Conservation (phyloP, 2,888 invertebrate genomes). For the Trichopoda pennipes region DNA sequence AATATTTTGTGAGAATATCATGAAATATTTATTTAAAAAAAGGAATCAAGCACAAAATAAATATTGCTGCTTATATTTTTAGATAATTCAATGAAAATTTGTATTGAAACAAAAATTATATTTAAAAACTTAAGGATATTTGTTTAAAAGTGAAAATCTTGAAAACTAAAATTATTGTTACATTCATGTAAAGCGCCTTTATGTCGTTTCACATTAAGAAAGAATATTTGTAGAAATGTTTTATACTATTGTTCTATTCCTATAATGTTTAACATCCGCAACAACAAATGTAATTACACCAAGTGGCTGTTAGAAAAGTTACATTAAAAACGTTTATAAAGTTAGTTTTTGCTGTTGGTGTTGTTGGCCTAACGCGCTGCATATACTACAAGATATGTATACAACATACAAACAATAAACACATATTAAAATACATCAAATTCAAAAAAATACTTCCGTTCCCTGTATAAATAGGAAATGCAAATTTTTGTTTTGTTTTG, state of each 20-base stretch:
- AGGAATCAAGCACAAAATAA: too few species aligned
- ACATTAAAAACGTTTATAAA: constrained; percentile 67
- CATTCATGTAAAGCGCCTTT: background rate
- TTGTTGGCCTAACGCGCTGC: constrained; percentile 32
- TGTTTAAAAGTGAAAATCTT: too few species aligned
- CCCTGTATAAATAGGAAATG: constrained; percentile 67
- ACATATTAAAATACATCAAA: constrained; percentile 5
- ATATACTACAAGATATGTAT: background rate
- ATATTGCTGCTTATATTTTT: too few species aligned
- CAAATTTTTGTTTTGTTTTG: constrained; percentile 66
- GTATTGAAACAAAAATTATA: too few species aligned
- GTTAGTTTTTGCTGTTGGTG: constrained; percentile 43
- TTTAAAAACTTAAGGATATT: too few species aligned
- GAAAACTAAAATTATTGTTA: too few species aligned
- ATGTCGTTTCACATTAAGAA: constrained; percentile 15
- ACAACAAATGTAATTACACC: constrained; percentile 68
- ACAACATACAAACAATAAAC: constrained; percentile 5
- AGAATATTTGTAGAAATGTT: constrained; percentile 1
- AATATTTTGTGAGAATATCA: too few species aligned
- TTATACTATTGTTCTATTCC: constrained; percentile 31
- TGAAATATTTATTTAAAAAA: too few species aligned
- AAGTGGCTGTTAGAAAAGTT: constrained; percentile 68
- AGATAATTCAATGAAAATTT: too few species aligned
- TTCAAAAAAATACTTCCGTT: constrained; percentile 62
- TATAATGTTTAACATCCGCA: constrained; percentile 66